Base-by-base conservation (phyloP, 1,140 invertebrate species). In the Danaus melanippus region DNA sequence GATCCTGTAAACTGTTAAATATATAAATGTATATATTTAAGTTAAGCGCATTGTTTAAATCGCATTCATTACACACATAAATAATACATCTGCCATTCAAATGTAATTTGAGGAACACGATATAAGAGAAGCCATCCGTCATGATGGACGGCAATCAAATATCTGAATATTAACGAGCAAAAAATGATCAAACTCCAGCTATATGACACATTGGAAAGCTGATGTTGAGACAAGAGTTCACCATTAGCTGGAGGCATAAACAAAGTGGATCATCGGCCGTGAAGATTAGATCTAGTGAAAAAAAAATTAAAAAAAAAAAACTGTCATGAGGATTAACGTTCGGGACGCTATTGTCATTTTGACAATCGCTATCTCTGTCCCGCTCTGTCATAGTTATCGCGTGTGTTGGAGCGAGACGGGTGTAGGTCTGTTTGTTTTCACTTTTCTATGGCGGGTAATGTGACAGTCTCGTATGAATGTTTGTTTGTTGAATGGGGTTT, bases 381-480 rank as follows among this genome's bases (percentile, higher is more conserved):
- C 71, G 47, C 39, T 83, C 67, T 53, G 60, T 56, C 72, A 32
- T 48, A 21, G 17, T 43, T 46, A 40, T 48, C 43, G 40, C 17
- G 12, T 47, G 21, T 42, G 48, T n/a, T 9, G 10, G 69, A 80
- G 59, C 60, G 76, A 64, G 82, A 77, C 62, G 60, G 72, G 58
- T 63, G 57, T 71, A 66, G 58, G 61, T 76, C 70, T 76, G 76
- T 84, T 77, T 79, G 78, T 83, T 84, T 81, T 79, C 75, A 76
- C 78, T 81, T 81, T 79, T 82, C 77, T 77, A 83, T 81, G 69
- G 71, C 69, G 66, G 71, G 71, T 74, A 79, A 82, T 80, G 81
- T 84, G 81, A 84, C 81, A 84, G 81, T 79, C 80, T 79, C 74
- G 71, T 81, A 73, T 80, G 76, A 76, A 78, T 76, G 71, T 84